phyloP scores from a whole-genome alignment of 2,113 vertebrate genomes.

The Colinus virginianus region DNA sequence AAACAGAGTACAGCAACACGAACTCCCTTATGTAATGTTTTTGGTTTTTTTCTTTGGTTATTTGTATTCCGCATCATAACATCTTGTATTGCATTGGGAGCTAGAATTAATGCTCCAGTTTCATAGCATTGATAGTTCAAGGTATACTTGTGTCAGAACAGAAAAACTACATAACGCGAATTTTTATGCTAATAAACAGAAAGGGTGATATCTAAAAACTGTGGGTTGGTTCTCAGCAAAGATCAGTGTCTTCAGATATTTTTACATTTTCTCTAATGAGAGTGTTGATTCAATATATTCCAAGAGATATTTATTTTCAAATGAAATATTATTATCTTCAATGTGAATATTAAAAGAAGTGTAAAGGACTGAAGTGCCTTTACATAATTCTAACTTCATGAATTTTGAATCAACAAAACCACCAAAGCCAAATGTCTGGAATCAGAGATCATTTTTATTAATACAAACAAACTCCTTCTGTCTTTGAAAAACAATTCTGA shows the following conservation, averaged over 20 bases:
- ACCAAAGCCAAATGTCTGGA: neutral
- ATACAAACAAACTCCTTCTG: slow-evolving; percentile 32
- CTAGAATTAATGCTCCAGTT: no score
- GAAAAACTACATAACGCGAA: neutral
- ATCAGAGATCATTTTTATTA: slow-evolving; percentile 21
- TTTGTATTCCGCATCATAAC: no score
- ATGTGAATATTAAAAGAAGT: neutral
- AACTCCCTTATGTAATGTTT: no score
- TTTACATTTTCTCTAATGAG: neutral
- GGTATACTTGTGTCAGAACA: no score
- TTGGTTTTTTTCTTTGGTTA: no score
- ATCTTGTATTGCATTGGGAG: no score
- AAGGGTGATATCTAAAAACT: neutral
- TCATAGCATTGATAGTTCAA: no score
- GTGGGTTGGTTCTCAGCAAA: neutral
- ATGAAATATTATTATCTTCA: neutral
- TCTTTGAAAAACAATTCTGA: slow-evolving; percentile 25
- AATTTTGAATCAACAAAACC: neutral
- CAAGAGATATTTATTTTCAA: neutral
- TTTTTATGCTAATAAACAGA: neutral
- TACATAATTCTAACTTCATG: neutral
- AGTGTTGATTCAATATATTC: neutral
- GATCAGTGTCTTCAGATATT: neutral
- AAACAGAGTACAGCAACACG: no score
- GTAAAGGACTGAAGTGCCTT: neutral